These are phyloP conservation scores for Myotis yumanensis DNA, from an alignment of 2,113 vertebrate species.

Conservation along the genomic window DNA sequence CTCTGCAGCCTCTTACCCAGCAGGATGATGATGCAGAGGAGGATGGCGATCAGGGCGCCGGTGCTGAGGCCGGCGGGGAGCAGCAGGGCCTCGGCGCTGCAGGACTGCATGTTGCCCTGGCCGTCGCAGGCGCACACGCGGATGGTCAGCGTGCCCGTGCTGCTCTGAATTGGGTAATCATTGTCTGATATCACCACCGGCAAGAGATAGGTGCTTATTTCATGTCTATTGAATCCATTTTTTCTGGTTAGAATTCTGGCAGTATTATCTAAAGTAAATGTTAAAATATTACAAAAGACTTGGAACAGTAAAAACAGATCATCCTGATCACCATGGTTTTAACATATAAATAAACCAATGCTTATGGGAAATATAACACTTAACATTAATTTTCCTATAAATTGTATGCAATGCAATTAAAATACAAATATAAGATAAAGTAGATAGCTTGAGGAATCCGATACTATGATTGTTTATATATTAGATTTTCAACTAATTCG, in stretches of 20 bases:
- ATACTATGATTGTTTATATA: neutral
- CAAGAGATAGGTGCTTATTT: constrained; percentile 93
- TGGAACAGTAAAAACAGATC: neutral
- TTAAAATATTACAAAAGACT: neutral
- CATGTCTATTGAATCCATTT: constrained; percentile 93
- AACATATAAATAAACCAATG: neutral
- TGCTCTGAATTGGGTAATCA: constrained; percentile 95
- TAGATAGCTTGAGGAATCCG: neutral
- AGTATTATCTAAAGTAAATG: constrained; percentile 92
- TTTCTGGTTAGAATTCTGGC: constrained; percentile 95
- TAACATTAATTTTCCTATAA: neutral
- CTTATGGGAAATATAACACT: neutral
- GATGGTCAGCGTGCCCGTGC: constrained; percentile 92
- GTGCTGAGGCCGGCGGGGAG: constrained; percentile 93
- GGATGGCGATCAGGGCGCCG: constrained; percentile 91
- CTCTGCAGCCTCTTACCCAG: constrained; percentile 86
- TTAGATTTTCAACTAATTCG: neutral
- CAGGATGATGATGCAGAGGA: constrained; percentile 93
- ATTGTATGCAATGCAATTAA: neutral
- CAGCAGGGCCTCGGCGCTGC: constrained; percentile 90
- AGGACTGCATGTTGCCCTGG: constrained; percentile 92
- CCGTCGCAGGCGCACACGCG: constrained; percentile 92
- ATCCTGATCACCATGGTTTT: neutral
- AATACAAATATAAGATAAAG: neutral
- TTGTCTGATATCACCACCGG: constrained; percentile 97